Evolutionary conservation across 2,888 invertebrate species (phyloP).

Genomic region (Drosophila vallismaia): DNA sequence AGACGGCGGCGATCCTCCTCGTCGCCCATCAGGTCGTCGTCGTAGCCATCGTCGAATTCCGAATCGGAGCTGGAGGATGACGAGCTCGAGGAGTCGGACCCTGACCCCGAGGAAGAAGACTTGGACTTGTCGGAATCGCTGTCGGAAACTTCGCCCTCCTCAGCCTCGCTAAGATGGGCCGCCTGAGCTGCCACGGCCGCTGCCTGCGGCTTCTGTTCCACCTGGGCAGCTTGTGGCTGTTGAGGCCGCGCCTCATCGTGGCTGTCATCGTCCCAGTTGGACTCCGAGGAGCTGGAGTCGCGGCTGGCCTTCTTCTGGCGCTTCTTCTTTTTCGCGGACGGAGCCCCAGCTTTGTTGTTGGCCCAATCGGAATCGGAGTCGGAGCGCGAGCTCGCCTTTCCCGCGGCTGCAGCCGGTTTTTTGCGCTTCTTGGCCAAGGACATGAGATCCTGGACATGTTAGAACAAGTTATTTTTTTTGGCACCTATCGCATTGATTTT

Average conservation of each 20-base stretch:
- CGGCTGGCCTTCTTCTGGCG: slow-evolving; percentile 80
- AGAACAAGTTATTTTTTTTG: background rate
- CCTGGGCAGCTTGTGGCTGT: slow-evolving; percentile 53
- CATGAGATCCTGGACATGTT: slow-evolving; percentile 88
- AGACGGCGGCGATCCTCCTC: slow-evolving; percentile 96
- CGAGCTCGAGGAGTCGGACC: slow-evolving; percentile 66
- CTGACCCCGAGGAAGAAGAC: slow-evolving; percentile 55
- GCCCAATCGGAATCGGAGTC: slow-evolving; percentile 86
- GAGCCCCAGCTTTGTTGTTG: slow-evolving; percentile 76
- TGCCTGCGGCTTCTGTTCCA: slow-evolving; percentile 72
- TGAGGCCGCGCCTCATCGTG: slow-evolving; percentile 74
- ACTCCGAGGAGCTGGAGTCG: slow-evolving; percentile 81
- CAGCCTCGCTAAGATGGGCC: slow-evolving; percentile 86
- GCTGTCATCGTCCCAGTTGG: slow-evolving; percentile 82
- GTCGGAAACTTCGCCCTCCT: slow-evolving; percentile 94
- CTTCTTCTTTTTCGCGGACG: slow-evolving; percentile 83
- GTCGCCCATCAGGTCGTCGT: slow-evolving; percentile 98
- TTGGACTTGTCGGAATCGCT: slow-evolving; percentile 84
- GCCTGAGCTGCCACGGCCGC: slow-evolving; percentile 55
- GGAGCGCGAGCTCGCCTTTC: slow-evolving; percentile 83
- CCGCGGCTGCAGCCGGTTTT: slow-evolving; percentile 84
- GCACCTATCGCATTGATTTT: slow-evolving; percentile 33
- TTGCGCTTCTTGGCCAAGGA: slow-evolving; percentile 92
- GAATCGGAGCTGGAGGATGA: slow-evolving; percentile 88
- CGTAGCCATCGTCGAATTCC: slow-evolving; percentile 98